Base-by-base conservation (phyloP, 2,888 invertebrate species). In the Maniola hyperantus region DNA sequence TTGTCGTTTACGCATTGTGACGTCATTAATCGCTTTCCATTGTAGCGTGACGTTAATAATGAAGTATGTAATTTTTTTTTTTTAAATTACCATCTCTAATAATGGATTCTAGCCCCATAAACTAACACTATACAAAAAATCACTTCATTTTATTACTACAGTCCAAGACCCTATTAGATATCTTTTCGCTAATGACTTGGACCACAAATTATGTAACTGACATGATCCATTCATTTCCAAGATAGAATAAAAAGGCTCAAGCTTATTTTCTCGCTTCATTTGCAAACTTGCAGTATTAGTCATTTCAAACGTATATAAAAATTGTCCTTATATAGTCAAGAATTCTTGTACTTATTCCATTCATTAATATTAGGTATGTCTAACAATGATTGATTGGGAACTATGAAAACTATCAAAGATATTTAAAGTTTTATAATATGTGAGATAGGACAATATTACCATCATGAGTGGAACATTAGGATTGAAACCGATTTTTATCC, bases 191-290 rank as follows among this genome's bases (percentile, higher is more conserved):
- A 67, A 64, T 68, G 42, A 75, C 73, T 79, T 80, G 69, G n/a
- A 71, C 81, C 80, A 78, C 63, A 72, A 62, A 53, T 73, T 72
- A 72, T 67, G 71, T 77, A 75, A 75, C 74, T 71, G 71, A 69
- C 64, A 71, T 71, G 65, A 72, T 72, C 73, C 74, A 77, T 76
- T 77, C 76, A 77, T 76, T 77, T 74, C 73, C 71, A 73, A 76
- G 74, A 78, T 73, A 76, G 71, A 74, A 76, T 76, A 74, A 77
- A 76, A 78, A 77, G 76, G 71, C 65, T 62, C 69, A 69, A 69
- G 71, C 73, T 75, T 67, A 72, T 70, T 75, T 77, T 77, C 39
- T 75, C 74, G 74, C 74, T 72, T 71, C 71, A 74, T 73, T 74
- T 74, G 71, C 72, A 72, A 74, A 70, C 72, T 66, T 65, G 71